A percentile compares a stretch with the other conserved stretches of the same genome.
Conservation (phyloP, 2,113 vertebrate species). For the Ariopsis seemanni region DNA sequence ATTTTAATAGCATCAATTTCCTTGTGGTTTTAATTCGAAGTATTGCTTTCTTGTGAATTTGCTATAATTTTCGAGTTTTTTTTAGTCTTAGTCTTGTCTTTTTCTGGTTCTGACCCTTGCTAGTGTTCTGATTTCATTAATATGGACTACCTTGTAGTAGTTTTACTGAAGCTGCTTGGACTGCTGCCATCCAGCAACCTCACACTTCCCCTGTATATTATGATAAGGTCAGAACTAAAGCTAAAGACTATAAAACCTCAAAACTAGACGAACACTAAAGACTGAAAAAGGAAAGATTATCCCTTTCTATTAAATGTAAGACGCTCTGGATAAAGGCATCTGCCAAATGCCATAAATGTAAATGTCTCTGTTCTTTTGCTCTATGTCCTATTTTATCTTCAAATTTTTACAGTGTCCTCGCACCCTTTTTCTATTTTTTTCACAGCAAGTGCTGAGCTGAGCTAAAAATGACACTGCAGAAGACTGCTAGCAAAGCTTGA, state of each 20-base stretch:
- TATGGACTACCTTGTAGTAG: background rate
- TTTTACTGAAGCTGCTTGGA: background rate
- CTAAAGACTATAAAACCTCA: background rate
- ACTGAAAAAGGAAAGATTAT: background rate
- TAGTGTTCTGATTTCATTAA: background rate
- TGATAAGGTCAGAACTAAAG: background rate
- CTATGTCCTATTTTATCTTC: background rate
- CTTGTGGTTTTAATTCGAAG: background rate
- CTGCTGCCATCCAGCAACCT: background rate
- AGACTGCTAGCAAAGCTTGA: conserved; percentile 46
- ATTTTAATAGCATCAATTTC: background rate
- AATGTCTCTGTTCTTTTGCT: background rate
- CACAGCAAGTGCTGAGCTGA: conserved; percentile 46
- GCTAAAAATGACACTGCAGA: conserved; percentile 49
- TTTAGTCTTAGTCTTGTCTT: background rate
- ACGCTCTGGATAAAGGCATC: background rate
- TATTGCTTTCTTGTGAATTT: background rate
- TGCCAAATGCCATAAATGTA: background rate
- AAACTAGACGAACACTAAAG: background rate
- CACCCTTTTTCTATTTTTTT: conserved; percentile 7
- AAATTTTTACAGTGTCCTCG: background rate
- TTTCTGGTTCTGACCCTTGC: background rate
- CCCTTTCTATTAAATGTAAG: background rate
- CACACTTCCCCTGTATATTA: background rate
- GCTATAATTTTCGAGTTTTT: background rate